Percentiles rank a stretch among this genome's conserved stretches.
phyloP scores from a whole-genome alignment of 2,888 invertebrate genomes.

The Lepidonotus clava region DNA sequence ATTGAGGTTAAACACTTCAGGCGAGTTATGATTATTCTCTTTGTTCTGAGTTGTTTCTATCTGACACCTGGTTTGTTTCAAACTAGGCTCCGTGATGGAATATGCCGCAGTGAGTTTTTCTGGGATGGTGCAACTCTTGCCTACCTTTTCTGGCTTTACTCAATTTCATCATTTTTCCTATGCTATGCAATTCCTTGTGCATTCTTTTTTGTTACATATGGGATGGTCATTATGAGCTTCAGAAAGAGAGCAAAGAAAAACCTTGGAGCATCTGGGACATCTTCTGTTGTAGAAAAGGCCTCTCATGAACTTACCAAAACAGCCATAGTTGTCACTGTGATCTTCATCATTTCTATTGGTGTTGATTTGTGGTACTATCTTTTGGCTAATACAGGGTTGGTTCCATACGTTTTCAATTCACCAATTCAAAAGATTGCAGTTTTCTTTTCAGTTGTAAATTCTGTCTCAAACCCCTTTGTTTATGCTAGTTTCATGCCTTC shows the following conservation, averaged over 20 bases:
- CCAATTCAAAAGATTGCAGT: background rate
- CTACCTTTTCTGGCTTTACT: background rate
- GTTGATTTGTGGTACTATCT: conserved; percentile 15
- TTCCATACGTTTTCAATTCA: background rate
- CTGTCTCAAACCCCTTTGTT: background rate
- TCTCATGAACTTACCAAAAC: background rate
- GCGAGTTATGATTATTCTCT: background rate
- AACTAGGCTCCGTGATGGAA: background rate
- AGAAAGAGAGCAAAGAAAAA: background rate
- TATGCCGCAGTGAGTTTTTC: background rate
- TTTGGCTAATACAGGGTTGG: background rate
- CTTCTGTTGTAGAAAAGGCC: background rate
- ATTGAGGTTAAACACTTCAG: background rate
- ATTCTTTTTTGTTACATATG: background rate
- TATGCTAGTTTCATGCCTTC: background rate
- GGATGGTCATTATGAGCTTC: background rate
- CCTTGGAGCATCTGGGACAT: background rate
- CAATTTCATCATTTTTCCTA: background rate
- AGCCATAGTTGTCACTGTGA: background rate
- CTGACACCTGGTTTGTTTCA: background rate
- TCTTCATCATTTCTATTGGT: background rate
- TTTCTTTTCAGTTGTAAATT: background rate
- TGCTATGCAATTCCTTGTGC: background rate
- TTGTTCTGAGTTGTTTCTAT: background rate
- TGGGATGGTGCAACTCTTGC: background rate